Conservation (phyloP, 2,888 invertebrate species). For the Sthenelais limicola region DNA sequence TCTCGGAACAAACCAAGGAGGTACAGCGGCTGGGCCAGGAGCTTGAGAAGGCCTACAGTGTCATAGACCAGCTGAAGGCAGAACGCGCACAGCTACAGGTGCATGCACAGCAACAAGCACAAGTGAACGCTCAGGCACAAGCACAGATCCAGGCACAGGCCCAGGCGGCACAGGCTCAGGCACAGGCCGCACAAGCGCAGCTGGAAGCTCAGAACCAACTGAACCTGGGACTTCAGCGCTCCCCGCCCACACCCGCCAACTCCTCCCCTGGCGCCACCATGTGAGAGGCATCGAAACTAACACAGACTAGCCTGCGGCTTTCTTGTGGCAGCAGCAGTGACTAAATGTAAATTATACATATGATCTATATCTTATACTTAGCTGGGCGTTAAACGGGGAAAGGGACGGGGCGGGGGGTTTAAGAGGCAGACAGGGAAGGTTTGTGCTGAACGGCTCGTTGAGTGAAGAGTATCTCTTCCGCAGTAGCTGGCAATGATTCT, state of each 20-base stretch:
- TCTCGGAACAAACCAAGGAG: slow-evolving; percentile 54
- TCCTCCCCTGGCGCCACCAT: slow-evolving; percentile 27
- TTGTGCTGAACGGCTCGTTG: too few species aligned
- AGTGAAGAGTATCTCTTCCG: too few species aligned
- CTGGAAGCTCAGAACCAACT: slow-evolving; percentile 11
- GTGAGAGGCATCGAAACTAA: not conserved
- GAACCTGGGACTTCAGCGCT: slow-evolving; percentile 10
- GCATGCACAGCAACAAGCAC: slow-evolving; percentile 24
- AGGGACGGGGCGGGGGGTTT: too few species aligned
- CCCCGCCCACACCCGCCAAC: slow-evolving; percentile 15
- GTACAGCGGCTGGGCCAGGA: slow-evolving; percentile 51
- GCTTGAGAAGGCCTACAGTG: slow-evolving; percentile 52
- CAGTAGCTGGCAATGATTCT: too few species aligned
- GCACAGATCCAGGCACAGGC: slow-evolving; percentile 28
- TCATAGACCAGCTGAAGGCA: slow-evolving; percentile 50
- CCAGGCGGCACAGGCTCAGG: slow-evolving; percentile 23
- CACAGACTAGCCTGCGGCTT: too few species aligned
- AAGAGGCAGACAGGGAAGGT: too few species aligned
- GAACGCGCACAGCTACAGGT: slow-evolving; percentile 32
- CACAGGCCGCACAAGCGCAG: slow-evolving; percentile 11
- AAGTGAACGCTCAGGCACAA: slow-evolving; percentile 18
- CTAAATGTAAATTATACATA: too few species aligned
- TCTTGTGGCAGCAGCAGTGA: too few species aligned
- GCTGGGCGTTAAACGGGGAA: too few species aligned
- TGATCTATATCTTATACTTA: slow-evolving; percentile 13